Evolutionary conservation across 2,797 vertebrate species (phyloP).

Genomic region (Falco cherrug): DNA sequence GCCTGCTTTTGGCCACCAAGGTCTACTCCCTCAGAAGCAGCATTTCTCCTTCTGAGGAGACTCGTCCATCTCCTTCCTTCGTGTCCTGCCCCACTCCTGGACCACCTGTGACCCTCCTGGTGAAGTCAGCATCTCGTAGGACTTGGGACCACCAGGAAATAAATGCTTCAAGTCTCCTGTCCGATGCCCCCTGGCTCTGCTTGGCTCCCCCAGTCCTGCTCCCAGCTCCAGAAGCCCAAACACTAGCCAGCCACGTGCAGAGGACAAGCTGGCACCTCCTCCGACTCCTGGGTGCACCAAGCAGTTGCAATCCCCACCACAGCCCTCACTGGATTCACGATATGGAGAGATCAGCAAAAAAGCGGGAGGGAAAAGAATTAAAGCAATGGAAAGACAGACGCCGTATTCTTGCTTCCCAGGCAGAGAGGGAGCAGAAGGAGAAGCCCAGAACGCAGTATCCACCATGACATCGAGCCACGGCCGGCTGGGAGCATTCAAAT

Average conservation of each 20-base stretch:
- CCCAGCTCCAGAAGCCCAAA: conserved; percentile 45
- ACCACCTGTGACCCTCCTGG: not conserved
- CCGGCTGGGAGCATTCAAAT: conserved; percentile 51
- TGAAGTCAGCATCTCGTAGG: not conserved
- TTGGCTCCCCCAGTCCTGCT: not conserved
- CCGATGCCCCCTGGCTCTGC: not conserved
- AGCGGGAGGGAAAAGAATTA: conserved; percentile 64
- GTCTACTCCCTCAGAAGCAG: not conserved
- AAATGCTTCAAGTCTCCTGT: fast-evolving
- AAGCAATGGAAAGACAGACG: conserved; percentile 68
- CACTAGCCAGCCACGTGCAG: not conserved
- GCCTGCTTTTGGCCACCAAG: not conserved
- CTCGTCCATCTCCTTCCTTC: not conserved
- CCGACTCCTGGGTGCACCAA: not conserved
- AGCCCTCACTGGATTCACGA: conserved; percentile 71
- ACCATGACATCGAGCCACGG: not conserved
- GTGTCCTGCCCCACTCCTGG: not conserved
- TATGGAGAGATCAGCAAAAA: conserved; percentile 68
- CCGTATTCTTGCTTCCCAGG: conserved; percentile 73
- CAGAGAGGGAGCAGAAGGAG: conserved; percentile 9
- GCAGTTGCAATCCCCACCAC: conserved; percentile 54
- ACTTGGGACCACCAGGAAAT: not conserved
- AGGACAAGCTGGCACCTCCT: not conserved
- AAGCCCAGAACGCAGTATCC: not conserved
- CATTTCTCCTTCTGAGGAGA: not conserved